Conservation (phyloP, 2,113 vertebrate genomes). For the Zonotrichia leucophrys region DNA sequence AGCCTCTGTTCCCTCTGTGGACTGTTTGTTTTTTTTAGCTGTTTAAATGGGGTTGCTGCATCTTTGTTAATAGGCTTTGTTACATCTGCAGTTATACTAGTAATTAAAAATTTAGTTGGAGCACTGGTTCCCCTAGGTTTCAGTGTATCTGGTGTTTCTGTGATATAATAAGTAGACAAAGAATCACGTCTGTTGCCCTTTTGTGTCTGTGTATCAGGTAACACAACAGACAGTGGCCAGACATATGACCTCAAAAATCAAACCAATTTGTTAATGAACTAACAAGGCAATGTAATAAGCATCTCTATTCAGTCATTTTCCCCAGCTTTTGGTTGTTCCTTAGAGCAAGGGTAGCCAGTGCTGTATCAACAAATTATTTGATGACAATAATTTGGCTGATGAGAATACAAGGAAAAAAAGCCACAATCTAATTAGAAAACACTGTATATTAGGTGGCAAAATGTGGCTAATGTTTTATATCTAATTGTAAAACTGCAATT, state of each 20-base stretch:
- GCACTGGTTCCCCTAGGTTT: not conserved
- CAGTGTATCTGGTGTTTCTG: not conserved
- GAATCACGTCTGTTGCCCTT: not conserved
- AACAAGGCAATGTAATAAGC: constrained; percentile 1
- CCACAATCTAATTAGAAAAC: constrained; percentile 34
- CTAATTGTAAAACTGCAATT: constrained; percentile 44
- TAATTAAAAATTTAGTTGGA: constrained; percentile 10
- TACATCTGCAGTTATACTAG: not conserved
- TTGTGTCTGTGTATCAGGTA: constrained; percentile 12
- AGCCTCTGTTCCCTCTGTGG: not conserved
- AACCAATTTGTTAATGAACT: constrained; percentile 56
- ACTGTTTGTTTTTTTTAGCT: constrained; percentile 6
- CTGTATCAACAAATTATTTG: constrained; percentile 45
- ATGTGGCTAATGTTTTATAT: constrained; percentile 43
- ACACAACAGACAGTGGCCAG: constrained; percentile 20
- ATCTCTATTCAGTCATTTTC: not conserved
- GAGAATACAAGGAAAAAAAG: constrained; percentile 46
- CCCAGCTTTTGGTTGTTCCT: not conserved
- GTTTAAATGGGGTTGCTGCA: not conserved
- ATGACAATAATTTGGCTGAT: constrained; percentile 55
- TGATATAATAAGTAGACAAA: not conserved
- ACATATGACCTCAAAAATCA: constrained; percentile 41
- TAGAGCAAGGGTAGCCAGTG: constrained; percentile 51
- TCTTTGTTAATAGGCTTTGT: not conserved
- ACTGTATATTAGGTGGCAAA: constrained; percentile 47